These are phyloP conservation scores for Pocillopora meandrina DNA, from an alignment of 92 coral and sea anemone species.

Conservation along the genomic window DNA sequence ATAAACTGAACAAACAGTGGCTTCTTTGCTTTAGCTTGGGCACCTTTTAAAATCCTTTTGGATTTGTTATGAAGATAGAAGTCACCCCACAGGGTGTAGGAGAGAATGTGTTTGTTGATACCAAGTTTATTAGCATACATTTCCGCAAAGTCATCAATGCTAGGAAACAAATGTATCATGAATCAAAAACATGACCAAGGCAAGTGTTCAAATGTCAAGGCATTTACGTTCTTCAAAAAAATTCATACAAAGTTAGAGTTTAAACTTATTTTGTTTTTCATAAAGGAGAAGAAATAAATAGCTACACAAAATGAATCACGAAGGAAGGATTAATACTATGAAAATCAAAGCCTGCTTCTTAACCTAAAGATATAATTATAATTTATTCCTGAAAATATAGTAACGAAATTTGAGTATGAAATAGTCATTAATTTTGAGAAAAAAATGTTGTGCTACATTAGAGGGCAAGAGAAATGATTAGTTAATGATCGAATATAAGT, in stretches of 20 bases:
- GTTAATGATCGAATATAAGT: too few relatives aligned
- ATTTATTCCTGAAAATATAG: too few relatives aligned
- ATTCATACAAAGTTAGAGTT: background rate
- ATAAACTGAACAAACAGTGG: conserved; percentile 98
- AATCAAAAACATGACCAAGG: background rate
- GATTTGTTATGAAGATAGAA: conserved; percentile 86
- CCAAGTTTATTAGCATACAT: conserved; percentile 91
- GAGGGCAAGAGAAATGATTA: too few relatives aligned
- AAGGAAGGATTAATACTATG: too few relatives aligned
- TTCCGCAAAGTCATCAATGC: conserved; percentile 84
- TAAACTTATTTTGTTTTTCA: too few relatives aligned
- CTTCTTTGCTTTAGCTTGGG: conserved; percentile 93
- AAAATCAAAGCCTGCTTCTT: too few relatives aligned
- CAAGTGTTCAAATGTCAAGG: background rate
- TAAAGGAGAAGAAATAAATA: too few relatives aligned
- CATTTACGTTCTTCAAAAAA: background rate
- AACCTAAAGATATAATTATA: too few relatives aligned
- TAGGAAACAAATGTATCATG: conserved; percentile 9
- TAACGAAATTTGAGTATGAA: too few relatives aligned
- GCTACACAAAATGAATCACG: too few relatives aligned
- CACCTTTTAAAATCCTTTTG: conserved; percentile 93
- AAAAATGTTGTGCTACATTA: too few relatives aligned
- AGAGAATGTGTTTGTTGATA: conserved; percentile 75
- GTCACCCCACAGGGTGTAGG: conserved; percentile 97
- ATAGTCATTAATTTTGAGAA: too few relatives aligned